Evolutionary conservation across 2,113 vertebrate species (phyloP), one percentile per base, ranked within the genome.

Genomic region (Eira barbara): DNA sequence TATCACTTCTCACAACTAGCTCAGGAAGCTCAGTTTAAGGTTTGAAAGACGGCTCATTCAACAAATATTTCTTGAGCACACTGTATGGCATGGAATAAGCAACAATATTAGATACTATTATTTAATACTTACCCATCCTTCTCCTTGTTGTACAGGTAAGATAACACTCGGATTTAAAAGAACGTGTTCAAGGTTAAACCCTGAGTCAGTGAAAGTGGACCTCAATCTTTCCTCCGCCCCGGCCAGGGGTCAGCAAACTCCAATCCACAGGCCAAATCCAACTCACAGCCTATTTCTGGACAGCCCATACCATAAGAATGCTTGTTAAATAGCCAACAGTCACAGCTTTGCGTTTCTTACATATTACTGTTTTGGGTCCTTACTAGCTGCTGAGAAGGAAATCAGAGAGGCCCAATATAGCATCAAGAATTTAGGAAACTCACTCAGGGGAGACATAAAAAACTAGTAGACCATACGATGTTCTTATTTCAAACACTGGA

Each of bases 121-220:
- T 31, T 80, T 82, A 76, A 71, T 8, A 69, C 39, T 91, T 42
- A 81, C 10, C n/a, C 80, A 63, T 82, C 45, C 17, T 88, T 91
- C 74, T 85, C 55, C 71, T 90, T 92, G 39, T 45, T 73, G 1
- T 34, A 65, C 1, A 95, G 13, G n/a, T 69, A 89, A 95, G 80
- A 49, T 34, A 88, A 91, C 4, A 45, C n/a, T 85, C n/a, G 57
- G 47, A 27, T 86, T 94, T 65, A 31, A 52, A 95, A 82, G 23
- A 89, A 89, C 21, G 36, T 61, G 59, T 29, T 94, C 13, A 91
- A 93, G 81, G 89, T 67, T 76, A 94, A 96, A 91, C 4, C n/a
- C 80, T 76, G 34, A 79, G 93, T 83, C 36, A 93, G 34, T 63
- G 71, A 83, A 23, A 61, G 45, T 1, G 20, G 47, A 7, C 52